A percentile compares a stretch with the other conserved stretches of the same genome.
Conservation (phyloP, 2,113 vertebrate genomes). For the Nyctibius bracteatus region DNA sequence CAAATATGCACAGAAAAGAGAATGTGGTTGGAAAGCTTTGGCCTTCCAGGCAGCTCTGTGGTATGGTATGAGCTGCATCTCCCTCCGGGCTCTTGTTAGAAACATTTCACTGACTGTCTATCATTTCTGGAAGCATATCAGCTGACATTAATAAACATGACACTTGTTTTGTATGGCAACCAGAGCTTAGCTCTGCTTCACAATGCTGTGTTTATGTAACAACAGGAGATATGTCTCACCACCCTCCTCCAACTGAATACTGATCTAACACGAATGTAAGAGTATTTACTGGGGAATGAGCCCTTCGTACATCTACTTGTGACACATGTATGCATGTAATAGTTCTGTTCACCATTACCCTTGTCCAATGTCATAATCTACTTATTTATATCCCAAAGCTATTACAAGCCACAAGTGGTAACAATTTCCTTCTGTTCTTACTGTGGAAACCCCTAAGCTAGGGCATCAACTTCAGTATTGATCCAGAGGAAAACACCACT, state of each 20-base stretch:
- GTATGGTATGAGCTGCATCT: not conserved
- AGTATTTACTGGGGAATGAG: not conserved
- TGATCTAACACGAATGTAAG: not conserved
- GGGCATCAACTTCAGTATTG: not conserved
- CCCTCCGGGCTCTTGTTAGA: not conserved
- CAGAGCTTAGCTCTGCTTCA: not conserved
- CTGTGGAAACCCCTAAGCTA: not conserved
- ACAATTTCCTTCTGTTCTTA: not conserved
- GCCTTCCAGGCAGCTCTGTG: not conserved
- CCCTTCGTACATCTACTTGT: not conserved
- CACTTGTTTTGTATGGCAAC: not conserved
- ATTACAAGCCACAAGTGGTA: not conserved
- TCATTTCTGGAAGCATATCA: not conserved
- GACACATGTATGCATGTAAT: not conserved
- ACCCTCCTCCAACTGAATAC: not conserved
- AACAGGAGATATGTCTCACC: not conserved
- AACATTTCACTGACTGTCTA: not conserved
- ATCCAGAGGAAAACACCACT: not conserved
- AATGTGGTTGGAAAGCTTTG: not conserved
- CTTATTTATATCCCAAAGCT: not conserved
- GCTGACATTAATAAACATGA: not conserved
- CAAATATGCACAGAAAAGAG: not conserved
- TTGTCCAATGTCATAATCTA: not conserved
- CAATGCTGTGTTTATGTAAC: not conserved
- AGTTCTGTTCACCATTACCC: not conserved